Conservation (phyloP, 2,797 vertebrate species). For the Melanotaenia nigrans region DNA sequence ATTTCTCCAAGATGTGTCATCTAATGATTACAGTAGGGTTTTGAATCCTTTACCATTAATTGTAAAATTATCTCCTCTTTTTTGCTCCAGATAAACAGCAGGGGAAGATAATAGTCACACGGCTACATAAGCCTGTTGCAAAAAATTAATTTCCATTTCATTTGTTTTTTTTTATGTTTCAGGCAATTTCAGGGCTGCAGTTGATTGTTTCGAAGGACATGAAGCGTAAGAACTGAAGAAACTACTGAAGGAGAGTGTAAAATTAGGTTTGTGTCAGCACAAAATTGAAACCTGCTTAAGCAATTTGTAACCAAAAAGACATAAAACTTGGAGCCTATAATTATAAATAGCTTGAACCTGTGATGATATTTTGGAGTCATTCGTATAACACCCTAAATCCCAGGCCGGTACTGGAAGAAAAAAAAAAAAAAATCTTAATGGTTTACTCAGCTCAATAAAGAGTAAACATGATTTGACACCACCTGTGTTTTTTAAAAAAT, state of each 20-base stretch:
- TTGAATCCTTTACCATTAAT: slow-evolving; percentile 81
- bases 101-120: slow-evolving; percentile 78
- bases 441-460: too few relatives aligned
- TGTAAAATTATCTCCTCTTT: slow-evolving; percentile 81
- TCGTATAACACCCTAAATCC: too few relatives aligned
- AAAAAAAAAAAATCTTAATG: too few relatives aligned
- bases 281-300: slow-evolving; percentile 74
- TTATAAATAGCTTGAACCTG: too few relatives aligned
- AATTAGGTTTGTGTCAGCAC: slow-evolving; percentile 82
- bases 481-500: neutral
- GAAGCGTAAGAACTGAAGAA: slow-evolving; percentile 71
- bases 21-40: slow-evolving; percentile 79
- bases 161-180: slow-evolving; percentile 80
- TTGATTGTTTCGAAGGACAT: slow-evolving; percentile 81
- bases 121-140: slow-evolving; percentile 80
- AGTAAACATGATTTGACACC: too few relatives aligned
- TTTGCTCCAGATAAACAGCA: slow-evolving; percentile 82
- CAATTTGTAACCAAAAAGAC: too few relatives aligned
- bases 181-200: slow-evolving; percentile 74
- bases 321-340: too few relatives aligned
- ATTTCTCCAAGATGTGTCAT: slow-evolving; percentile 83
- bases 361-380: too few relatives aligned
- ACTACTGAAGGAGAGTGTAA: slow-evolving; percentile 77
- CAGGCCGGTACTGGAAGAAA: too few relatives aligned
- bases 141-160: slow-evolving; percentile 84